A percentile compares a stretch with the other conserved stretches of the same genome.
Conservation (phyloP, 2,888 invertebrate species). For the Flabesymbios commensalis region DNA sequence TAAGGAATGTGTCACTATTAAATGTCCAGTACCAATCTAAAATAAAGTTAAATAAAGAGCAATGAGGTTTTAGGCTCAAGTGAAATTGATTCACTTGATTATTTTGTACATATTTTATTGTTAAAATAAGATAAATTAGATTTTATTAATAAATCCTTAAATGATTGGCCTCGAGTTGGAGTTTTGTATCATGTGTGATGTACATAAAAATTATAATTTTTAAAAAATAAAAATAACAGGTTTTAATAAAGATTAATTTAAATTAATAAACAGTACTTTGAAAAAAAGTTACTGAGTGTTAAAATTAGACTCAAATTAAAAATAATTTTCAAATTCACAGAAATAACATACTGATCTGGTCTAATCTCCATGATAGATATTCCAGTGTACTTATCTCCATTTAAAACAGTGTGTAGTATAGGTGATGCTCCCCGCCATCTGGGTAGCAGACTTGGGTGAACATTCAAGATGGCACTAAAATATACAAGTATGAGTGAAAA, state of each 20-base stretch:
- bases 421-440: slow-evolving; percentile 94
- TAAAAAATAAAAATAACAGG: not conserved
- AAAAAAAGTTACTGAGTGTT: too few relatives aligned
- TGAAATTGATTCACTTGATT: too few relatives aligned
- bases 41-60: too few relatives aligned
- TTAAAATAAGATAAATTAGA: too few relatives aligned
- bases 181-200: not conserved
- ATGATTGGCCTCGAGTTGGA: too few relatives aligned
- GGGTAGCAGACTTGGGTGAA: slow-evolving; percentile 89
- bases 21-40: too few relatives aligned
- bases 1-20: too few relatives aligned
- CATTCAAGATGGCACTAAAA: slow-evolving; percentile 80
- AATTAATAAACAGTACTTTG: not conserved
- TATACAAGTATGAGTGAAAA: not conserved
- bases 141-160: too few relatives aligned
- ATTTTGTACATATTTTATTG: too few relatives aligned
- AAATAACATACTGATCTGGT: slow-evolving; percentile 52
- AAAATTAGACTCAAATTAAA: not conserved
- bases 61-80: too few relatives aligned
- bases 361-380: slow-evolving; percentile 84
- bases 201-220: not conserved
- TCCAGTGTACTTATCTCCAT: slow-evolving; percentile 81
- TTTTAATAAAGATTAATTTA: not conserved
- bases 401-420: slow-evolving; percentile 80
- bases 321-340: too few relatives aligned